Conservation (phyloP, 2,888 invertebrate species). For the Micoletzkya japonica region DNA sequence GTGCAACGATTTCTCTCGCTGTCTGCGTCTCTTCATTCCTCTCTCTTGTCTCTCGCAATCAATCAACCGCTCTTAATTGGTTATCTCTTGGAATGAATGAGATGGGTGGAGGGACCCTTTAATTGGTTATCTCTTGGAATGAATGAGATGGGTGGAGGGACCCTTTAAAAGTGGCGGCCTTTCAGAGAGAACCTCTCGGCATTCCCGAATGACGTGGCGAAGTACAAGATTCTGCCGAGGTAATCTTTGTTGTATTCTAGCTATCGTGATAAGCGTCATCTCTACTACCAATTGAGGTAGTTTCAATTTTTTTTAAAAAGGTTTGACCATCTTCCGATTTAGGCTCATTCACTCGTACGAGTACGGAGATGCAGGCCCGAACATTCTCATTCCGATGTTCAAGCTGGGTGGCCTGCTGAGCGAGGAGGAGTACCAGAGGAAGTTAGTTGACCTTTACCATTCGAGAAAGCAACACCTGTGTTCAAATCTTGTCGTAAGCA, state of each 20-base stretch:
- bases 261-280: background rate
- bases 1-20: no score
- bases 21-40: no score
- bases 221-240: constrained; percentile 92
- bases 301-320: background rate
- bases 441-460: no score
- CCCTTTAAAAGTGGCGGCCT: no score
- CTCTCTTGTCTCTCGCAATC: no score
- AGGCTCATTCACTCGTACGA: constrained; percentile 82
- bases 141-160: no score
- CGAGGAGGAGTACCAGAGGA: constrained; percentile 83
- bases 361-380: constrained; percentile 94
- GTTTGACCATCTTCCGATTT: no score
- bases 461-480: no score
- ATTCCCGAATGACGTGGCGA: constrained; percentile 88
- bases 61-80: no score
- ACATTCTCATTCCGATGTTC: constrained; percentile 87
- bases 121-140: no score
- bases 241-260: constrained; percentile 61
- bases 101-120: no score
- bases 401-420: constrained; percentile 87
- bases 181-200: constrained; percentile 77
- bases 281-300: background rate
- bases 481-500: background rate
- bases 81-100: no score